Base-by-base conservation (phyloP, 2,888 invertebrate species). In the Eupeodes luniger region DNA sequence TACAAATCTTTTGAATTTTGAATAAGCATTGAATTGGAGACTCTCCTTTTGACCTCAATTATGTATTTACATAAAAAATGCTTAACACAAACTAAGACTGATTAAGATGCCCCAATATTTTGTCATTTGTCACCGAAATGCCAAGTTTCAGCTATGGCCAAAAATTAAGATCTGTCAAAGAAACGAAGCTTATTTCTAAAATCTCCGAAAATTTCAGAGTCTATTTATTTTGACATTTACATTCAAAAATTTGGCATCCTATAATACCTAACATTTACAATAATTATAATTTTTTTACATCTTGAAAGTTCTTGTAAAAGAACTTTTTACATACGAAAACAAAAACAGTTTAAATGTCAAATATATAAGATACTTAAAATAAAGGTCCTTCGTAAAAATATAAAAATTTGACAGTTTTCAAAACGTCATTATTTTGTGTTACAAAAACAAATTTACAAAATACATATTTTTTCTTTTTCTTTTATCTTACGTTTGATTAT, bases 401-500 rank as follows among this genome's bases (percentile, higher is more conserved):
- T 57, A 51, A 40, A 19, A 34, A 62, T 62, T 10, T 59, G 9
- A 61, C 44, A 34, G n/a, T 59, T 59, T 40, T 62, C 34, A 78
- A 67, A 78, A 81, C 67, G 72, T 81, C 70, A 72, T 69, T 27
- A 53, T 27, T 27, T 27, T 59, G 51, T 76, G 47, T 47, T 59
- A 19, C 70, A 62, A 67, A 76, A 51, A 75, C n/a, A 74, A 51
- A 19, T 66, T 66, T 79, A 64, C 66, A 53, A 47, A 34, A 40
- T 64, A 70, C 12, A 55, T 9, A 49, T 76, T 27, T 40, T 40
- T 34, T 44, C 5, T 27, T 27, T 57, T 34, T 44, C 5, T 27
- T 27, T 57, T 53, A 75, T 77, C 74, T 83, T 79, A 88, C 53
- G 75, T 75, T n/a, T 69, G 59, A 88, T 78, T 59, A 53, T 14